These are phyloP conservation scores for Tetragnatha versicolor DNA, from an alignment of 1,140 invertebrate genomes.

Conservation along the genomic window DNA sequence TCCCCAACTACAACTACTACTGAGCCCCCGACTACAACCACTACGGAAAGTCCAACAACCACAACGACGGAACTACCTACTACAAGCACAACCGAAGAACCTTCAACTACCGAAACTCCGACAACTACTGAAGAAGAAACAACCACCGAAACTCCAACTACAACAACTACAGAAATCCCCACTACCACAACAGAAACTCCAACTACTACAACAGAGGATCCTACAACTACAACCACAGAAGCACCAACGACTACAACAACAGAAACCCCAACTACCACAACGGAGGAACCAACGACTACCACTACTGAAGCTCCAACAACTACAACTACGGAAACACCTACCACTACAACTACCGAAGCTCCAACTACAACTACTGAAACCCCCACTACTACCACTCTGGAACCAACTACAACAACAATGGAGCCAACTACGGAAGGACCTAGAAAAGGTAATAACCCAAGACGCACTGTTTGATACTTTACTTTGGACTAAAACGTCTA, in stretches of 20 bases:
- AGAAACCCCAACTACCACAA: neutral
- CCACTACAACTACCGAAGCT: neutral
- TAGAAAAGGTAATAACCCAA: neutral
- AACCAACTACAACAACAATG: conserved; percentile 17
- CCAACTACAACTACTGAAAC: neutral
- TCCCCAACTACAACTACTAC: conserved; percentile 1
- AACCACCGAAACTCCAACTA: neutral
- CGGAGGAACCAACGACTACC: conserved; percentile 5
- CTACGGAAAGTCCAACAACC: neutral
- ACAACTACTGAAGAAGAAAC: neutral
- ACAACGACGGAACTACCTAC: conserved; percentile 12
- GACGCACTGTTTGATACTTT: neutral
- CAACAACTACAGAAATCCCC: neutral
- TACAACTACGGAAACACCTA: neutral
- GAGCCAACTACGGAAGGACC: neutral
- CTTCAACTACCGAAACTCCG: neutral
- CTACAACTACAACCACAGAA: neutral
- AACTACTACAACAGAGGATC: neutral
- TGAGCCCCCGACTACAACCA: neutral
- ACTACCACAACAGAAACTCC: neutral
- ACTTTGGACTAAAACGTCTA: no score
- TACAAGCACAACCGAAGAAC: neutral
- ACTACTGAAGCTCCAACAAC: neutral
- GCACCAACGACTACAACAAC: neutral
- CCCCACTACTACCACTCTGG: neutral